Percentiles rank a stretch among this genome's conserved stretches.
Evolutionary conservation across 2,888 invertebrate genomes (phyloP).

Genomic region (Molanna angustata): DNA sequence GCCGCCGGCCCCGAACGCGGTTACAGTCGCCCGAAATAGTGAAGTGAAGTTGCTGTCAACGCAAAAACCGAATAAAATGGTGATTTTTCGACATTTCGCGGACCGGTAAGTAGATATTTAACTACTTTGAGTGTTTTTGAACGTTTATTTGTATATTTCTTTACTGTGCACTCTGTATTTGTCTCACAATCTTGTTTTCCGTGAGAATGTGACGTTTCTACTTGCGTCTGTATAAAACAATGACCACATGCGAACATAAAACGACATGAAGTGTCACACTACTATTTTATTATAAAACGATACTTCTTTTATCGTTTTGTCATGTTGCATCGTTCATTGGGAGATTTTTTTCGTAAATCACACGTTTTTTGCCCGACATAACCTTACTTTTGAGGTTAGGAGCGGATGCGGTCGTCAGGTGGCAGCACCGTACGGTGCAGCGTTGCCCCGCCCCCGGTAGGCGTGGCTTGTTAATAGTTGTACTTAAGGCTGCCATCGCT

Average conservation of each 20-base stretch:
- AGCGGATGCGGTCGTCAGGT: constrained; percentile 30
- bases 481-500: constrained; percentile 33
- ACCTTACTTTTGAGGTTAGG: constrained; percentile 29
- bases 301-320: neutral
- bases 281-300: neutral
- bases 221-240: constrained; percentile 29
- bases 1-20: constrained; percentile 1
- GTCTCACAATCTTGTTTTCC: neutral
- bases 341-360: constrained; percentile 8
- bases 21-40: constrained; percentile 23
- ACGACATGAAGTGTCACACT: too few species aligned
- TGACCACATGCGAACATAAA: constrained; percentile 7
- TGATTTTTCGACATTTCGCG: constrained; percentile 3
- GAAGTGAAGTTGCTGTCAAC: constrained; percentile 15
- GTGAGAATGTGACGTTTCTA: constrained; percentile 24
- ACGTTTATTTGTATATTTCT: neutral
- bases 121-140: neutral
- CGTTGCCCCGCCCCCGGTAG: constrained; percentile 24
- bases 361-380: constrained; percentile 17
- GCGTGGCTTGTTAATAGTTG: constrained; percentile 33
- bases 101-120: constrained; percentile 10
- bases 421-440: constrained; percentile 28
- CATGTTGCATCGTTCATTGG: neutral
- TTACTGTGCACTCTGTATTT: neutral
- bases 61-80: neutral